Conservation (phyloP, 1,140 invertebrate genomes). For the Drosophila bifasciata region DNA sequence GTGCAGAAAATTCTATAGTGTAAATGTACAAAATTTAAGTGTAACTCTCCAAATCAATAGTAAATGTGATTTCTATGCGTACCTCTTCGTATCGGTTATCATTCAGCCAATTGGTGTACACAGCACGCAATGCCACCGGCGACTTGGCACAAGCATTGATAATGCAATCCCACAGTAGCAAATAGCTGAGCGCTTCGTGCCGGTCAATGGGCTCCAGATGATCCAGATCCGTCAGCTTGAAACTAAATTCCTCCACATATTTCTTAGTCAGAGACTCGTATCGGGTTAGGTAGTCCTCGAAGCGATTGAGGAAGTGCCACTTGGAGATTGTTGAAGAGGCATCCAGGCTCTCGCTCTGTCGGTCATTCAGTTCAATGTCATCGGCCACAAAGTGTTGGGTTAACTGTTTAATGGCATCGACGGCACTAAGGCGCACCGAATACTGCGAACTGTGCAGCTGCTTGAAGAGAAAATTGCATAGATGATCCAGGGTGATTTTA, state of each 20-base stretch:
- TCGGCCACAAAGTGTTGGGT: conserved; percentile 68
- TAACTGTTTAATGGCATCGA: conserved; percentile 58
- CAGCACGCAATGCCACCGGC: conserved; percentile 88
- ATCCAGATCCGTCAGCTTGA: conserved; percentile 73
- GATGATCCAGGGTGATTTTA: conserved; percentile 62
- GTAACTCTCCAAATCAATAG: conserved; percentile 48
- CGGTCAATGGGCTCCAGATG: conserved; percentile 67
- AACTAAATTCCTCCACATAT: conserved; percentile 78
- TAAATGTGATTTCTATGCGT: conserved; percentile 28
- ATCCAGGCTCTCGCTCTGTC: conserved; percentile 58
- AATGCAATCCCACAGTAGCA: conserved; percentile 90
- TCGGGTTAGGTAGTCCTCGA: conserved; percentile 85
- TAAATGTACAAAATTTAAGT: conserved; percentile 40
- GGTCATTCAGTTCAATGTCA: conserved; percentile 70
- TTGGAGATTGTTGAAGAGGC: conserved; percentile 37
- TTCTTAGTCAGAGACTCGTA: conserved; percentile 64
- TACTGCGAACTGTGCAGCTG: conserved; percentile 61
- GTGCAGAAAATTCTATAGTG: conserved; percentile 74
- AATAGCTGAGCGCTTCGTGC: conserved; percentile 85
- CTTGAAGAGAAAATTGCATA: conserved; percentile 74
- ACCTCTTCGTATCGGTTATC: conserved; percentile 84
- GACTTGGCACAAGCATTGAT: conserved; percentile 89
- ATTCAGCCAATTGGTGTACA: conserved; percentile 89
- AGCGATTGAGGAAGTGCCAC: conserved; percentile 85
- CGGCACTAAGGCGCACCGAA: conserved; percentile 55